Base-by-base conservation (phyloP, 2,888 invertebrate species). In the Oscheius myriophilus region DNA sequence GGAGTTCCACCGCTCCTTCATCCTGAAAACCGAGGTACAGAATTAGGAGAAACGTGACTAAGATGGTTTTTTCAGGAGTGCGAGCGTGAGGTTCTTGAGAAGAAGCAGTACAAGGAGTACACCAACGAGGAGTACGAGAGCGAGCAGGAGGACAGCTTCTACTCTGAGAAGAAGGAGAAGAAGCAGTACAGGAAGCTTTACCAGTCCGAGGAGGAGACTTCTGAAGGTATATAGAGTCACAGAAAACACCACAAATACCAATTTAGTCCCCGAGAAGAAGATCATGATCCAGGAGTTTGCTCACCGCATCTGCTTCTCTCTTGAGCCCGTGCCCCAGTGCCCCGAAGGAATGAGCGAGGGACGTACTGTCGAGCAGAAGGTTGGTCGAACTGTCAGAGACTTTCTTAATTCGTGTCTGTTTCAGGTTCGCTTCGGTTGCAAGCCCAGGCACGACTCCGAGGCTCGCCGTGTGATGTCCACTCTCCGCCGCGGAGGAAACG, bases 1-100 rank as follows among this genome's bases (percentile, higher is more conserved):
- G 58, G 72, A 76, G 49, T 84, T 84, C 82, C 82, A 84, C 72
- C 78, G 79, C 61, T 82, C 80, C 23, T 84, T 76, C 76, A 67
- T 80, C 65, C 62, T 73, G 43, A 65, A 73, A 57, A 46, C 73
- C 49, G 71, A 74, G 45, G 70, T 42, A 43, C 3, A 43, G 11
- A 21, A 46, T 61, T 61, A 11, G n/a, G n/a, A n/a, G n/a, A n/a
- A 18, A 45, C n/a, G 7, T 39, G 7, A 25, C 9, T 18, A 63
- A 75, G 63, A 55, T 71, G 18, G 54, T 65, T 51, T 51, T 73
- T 73, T 42, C 46, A 75, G 75, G 71, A 76, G 61, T 76, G 74
- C 67, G 66, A 74, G 23, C 54, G 64, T 16, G 65, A 67, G 59
- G 21, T 71, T 51, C 69, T 71, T 18, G 67, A 76, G 69, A 76